Percentiles rank a stretch among this genome's conserved stretches.
Evolutionary conservation across 2,113 vertebrate species (phyloP).

Genomic region (Camelus bactrianus): DNA sequence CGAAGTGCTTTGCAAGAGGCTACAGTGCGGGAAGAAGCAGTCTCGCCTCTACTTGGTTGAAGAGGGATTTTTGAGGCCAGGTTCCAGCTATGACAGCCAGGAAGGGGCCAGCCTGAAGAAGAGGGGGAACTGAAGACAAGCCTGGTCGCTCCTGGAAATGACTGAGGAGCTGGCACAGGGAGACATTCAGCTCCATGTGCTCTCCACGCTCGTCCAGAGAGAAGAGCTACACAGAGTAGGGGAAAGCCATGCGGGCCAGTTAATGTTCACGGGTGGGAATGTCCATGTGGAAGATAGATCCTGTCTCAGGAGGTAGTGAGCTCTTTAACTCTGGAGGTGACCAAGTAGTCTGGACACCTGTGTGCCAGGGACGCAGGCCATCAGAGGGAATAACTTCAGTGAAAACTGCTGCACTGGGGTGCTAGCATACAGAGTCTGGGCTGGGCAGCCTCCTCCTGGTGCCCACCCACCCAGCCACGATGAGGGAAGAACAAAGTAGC

Average conservation of each 20-base stretch:
- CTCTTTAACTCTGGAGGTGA: not conserved
- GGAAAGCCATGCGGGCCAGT: not conserved
- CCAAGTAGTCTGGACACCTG: not conserved
- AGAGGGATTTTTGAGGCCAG: not conserved
- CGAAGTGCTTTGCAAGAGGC: not conserved
- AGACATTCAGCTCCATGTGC: not conserved
- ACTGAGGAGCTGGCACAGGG: not conserved
- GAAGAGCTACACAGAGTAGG: not conserved
- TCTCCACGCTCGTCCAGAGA: too few species aligned
- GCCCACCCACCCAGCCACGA: not conserved
- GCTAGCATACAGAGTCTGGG: not conserved
- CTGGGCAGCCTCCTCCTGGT: not conserved
- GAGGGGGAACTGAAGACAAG: not conserved
- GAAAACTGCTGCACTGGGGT: not conserved
- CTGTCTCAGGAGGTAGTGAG: not conserved
- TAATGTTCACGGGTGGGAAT: not conserved
- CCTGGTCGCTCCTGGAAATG: fast-evolving
- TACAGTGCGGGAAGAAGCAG: fast-evolving
- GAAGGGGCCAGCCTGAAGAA: not conserved
- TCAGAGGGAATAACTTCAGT: not conserved
- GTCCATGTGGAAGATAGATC: not conserved
- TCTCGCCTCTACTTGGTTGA: fast-evolving
- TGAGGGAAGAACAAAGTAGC: not conserved
- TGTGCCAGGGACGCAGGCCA: not conserved
- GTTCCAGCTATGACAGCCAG: fast-evolving